Percentiles rank a stretch among this genome's conserved stretches.
phyloP scores from a whole-genome alignment of 1,140 invertebrate species.

The Nasonia longicornis region DNA sequence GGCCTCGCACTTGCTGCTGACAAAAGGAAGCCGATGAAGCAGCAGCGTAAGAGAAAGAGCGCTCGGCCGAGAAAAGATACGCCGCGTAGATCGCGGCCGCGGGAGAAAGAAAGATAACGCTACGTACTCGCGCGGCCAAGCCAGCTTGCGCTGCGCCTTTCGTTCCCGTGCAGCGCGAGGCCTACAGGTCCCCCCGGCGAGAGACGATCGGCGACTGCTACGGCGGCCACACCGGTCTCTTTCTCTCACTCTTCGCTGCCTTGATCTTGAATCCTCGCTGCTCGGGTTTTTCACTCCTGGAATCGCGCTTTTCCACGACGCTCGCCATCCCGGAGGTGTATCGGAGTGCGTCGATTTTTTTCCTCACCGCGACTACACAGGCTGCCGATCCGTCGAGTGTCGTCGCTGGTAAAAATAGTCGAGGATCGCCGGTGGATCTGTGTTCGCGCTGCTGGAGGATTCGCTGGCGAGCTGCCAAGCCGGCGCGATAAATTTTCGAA shows the following conservation, averaged over 20 bases:
- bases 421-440: neutral
- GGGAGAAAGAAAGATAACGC: conserved; percentile 9
- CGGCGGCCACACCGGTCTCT: neutral
- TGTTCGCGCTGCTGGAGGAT: neutral
- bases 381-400: neutral
- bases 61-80: too few species aligned
- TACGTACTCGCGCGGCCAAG: neutral
- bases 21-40: neutral
- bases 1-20: neutral
- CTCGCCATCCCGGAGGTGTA: neutral
- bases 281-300: neutral
- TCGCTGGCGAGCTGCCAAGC: conserved; percentile 1
- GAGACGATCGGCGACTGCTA: conserved; percentile 27
- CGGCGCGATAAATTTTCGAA: neutral
- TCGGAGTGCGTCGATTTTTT: neutral
- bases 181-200: neutral
- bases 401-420: neutral
- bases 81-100: neutral
- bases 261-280: conserved; percentile 7
- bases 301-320: neutral
- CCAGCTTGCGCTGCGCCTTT: neutral
- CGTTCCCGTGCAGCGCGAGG: conserved; percentile 10
- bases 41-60: neutral
- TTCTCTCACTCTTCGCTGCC: neutral
- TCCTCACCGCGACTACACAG: neutral